Evolutionary conservation across 2,797 vertebrate genomes (phyloP).

Genomic region (Melopsittacus undulatus): DNA sequence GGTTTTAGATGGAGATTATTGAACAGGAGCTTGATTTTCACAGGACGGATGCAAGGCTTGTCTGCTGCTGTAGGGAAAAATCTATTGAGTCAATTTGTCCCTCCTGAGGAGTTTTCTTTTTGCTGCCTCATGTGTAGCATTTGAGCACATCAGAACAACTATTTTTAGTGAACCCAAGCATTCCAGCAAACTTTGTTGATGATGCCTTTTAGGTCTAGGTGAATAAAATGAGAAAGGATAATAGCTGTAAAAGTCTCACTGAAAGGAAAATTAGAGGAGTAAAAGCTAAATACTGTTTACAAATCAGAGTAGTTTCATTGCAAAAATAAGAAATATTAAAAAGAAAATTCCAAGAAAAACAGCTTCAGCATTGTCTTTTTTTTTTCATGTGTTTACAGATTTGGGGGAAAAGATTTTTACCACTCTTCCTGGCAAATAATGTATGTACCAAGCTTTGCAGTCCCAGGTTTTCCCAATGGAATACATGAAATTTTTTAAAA

Average conservation of each 20-base stretch:
- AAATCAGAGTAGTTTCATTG: background rate
- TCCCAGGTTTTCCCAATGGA: background rate
- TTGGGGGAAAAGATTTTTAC: background rate
- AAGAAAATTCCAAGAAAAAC: background rate
- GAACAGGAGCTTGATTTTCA: background rate
- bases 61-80: background rate
- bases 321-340: background rate
- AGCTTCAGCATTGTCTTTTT: fast-evolving
- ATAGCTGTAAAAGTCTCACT: background rate
- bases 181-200: background rate
- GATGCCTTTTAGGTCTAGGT: background rate
- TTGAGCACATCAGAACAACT: background rate
- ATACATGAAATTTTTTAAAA: background rate
- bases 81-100: background rate
- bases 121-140: background rate
- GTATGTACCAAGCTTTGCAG: background rate
- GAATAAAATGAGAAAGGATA: background rate
- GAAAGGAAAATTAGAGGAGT: background rate
- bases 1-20: background rate
- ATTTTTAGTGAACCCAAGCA: background rate
- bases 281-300: background rate
- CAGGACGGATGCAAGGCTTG: background rate
- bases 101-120: background rate
- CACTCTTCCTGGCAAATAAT: background rate
- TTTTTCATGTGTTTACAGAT: background rate